A percentile compares a stretch with the other conserved stretches of the same genome.
phyloP scores from a whole-genome alignment of 2,113 vertebrate species.

The Chlamydotis undulata region DNA sequence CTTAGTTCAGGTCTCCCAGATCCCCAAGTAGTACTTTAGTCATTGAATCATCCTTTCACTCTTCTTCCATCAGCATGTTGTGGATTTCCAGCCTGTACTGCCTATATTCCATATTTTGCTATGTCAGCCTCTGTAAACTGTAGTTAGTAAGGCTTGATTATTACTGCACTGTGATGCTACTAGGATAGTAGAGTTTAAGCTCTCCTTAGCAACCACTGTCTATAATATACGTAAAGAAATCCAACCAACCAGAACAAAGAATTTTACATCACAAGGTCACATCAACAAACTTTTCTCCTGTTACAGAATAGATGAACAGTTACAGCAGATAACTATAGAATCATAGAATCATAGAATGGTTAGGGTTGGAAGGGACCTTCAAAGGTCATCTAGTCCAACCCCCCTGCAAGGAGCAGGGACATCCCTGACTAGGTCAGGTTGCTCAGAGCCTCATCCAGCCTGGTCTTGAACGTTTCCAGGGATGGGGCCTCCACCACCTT shows the following conservation, averaged over 20 bases:
- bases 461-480: too few species aligned
- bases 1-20: not conserved
- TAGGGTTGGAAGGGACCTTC: too few species aligned
- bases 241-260: not conserved
- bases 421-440: too few species aligned
- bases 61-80: not conserved
- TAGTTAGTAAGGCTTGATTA: not conserved
- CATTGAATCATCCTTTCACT: not conserved
- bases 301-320: not conserved
- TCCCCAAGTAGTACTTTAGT: not conserved
- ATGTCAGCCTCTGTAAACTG: not conserved
- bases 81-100: not conserved
- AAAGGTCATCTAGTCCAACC: too few species aligned
- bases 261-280: not conserved
- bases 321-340: not conserved
- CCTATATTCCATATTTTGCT: not conserved
- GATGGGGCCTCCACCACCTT: too few species aligned
- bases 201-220: not conserved
- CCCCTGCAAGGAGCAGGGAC: too few species aligned
- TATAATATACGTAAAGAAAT: not conserved
- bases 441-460: too few species aligned
- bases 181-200: not conserved
- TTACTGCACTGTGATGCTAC: not conserved
- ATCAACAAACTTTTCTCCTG: not conserved
- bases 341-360: too few species aligned